A percentile compares a stretch with the other conserved stretches of the same genome.
phyloP scores from a whole-genome alignment of 2,113 vertebrate genomes.

The Atlantisia rogersi region DNA sequence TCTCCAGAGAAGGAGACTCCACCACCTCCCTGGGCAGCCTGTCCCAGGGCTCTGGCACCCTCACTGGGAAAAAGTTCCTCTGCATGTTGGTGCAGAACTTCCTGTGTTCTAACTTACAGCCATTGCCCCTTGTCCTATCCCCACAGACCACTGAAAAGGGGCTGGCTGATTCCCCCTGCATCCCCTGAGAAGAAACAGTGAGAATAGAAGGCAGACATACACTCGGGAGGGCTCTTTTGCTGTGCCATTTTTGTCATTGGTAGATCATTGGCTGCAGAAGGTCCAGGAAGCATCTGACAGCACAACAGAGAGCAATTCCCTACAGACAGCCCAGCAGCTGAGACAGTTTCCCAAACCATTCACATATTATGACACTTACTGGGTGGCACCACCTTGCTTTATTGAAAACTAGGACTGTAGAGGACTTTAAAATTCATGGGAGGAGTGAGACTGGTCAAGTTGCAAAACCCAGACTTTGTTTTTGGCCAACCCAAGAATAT shows the following conservation, averaged over 20 bases:
- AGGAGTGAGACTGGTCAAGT: fast-evolving
- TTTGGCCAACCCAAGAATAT: background rate
- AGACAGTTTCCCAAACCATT: background rate
- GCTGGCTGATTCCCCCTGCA: too few species aligned
- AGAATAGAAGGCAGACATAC: background rate
- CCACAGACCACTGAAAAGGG: too few species aligned
- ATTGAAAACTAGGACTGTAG: background rate
- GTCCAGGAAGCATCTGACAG: background rate
- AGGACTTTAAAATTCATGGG: background rate
- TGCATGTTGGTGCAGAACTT: too few species aligned
- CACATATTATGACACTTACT: background rate
- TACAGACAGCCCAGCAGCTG: background rate
- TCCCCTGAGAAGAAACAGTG: background rate
- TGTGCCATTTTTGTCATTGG: background rate
- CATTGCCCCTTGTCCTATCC: too few species aligned
- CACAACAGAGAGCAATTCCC: background rate
- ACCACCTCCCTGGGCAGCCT: too few species aligned
- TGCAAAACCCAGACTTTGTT: background rate
- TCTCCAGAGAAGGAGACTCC: too few species aligned
- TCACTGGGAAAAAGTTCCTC: too few species aligned
- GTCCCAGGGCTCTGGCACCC: too few species aligned
- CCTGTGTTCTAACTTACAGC: too few species aligned
- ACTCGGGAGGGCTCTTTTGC: background rate
- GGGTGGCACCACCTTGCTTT: background rate
- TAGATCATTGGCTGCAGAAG: background rate